Conservation (phyloP, 1,140 invertebrate species). For the Apis dorsata region DNA sequence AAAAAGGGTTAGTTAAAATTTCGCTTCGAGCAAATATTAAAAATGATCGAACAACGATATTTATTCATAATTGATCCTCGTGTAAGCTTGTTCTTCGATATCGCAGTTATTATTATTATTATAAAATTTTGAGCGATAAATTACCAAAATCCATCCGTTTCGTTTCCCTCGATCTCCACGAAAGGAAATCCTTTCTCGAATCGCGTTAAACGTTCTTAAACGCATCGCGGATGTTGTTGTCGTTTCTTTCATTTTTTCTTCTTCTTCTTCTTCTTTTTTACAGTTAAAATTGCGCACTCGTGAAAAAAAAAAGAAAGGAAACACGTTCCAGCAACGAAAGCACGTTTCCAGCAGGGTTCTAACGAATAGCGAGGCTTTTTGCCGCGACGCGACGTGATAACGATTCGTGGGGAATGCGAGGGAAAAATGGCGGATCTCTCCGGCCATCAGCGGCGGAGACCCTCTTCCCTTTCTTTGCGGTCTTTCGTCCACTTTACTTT, state of each 20-base stretch:
- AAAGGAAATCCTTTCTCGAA: too few relatives aligned
- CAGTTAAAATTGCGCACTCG: background rate
- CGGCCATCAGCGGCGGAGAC: constrained; percentile 5
- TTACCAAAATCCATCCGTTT: too few relatives aligned
- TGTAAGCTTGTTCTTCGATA: too few relatives aligned
- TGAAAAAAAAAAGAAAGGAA: background rate
- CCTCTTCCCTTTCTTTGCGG: constrained; percentile 47
- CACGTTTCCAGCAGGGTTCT: constrained; percentile 57
- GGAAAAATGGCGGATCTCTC: constrained; percentile 18
- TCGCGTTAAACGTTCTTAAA: too few relatives aligned
- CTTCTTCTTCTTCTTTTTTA: background rate
- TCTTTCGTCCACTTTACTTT: constrained; percentile 43
- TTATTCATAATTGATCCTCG: too few relatives aligned
- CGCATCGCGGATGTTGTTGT: too few relatives aligned
- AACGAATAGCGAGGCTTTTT: constrained; percentile 76
- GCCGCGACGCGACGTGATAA: constrained; percentile 40
- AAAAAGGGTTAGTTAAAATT: too few relatives aligned
- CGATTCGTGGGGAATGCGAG: constrained; percentile 42
- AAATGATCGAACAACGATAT: too few relatives aligned
- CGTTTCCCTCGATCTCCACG: too few relatives aligned
- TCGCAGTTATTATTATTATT: too few relatives aligned
- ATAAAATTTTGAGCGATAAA: too few relatives aligned
- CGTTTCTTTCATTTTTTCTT: background rate
- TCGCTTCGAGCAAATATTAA: too few relatives aligned
- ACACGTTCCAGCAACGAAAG: background rate